phyloP scores from a whole-genome alignment of 2,797 vertebrate species.

The Toxotes lorentzi region DNA sequence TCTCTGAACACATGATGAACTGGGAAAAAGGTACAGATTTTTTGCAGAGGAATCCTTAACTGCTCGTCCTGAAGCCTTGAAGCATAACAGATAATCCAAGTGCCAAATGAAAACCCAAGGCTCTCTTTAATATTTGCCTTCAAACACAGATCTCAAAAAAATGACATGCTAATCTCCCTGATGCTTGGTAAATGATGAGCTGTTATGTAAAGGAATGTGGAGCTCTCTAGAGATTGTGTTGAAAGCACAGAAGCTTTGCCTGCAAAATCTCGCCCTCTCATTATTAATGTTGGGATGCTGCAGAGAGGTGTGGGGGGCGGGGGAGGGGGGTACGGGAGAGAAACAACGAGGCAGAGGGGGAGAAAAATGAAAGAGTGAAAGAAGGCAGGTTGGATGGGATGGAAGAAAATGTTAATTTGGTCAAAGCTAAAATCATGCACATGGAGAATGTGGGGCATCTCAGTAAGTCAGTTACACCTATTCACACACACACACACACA shows the following conservation, averaged over 20 bases:
- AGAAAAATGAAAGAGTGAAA: not conserved
- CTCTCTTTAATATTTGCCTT: conserved; percentile 36
- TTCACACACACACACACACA: not conserved
- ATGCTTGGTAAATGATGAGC: conserved; percentile 42
- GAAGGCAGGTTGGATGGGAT: not conserved
- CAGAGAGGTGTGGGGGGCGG: not conserved
- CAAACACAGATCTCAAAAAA: conserved; percentile 33
- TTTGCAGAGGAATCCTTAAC: conserved; percentile 4
- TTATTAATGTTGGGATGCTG: conserved; percentile 15
- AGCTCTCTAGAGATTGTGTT: conserved; percentile 44
- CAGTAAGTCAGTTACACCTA: conserved; percentile 3
- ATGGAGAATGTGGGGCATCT: conserved; percentile 32
- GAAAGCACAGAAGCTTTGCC: conserved; percentile 31
- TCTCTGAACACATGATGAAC: not conserved
- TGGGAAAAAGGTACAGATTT: conserved; percentile 1
- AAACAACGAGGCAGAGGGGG: conserved; percentile 5
- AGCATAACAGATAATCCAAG: conserved; percentile 31
- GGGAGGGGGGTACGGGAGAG: not conserved
- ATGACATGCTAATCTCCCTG: conserved; percentile 33
- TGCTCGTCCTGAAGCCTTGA: not conserved
- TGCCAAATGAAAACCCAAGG: conserved; percentile 46
- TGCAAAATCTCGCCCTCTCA: conserved; percentile 22
- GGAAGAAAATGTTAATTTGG: conserved; percentile 28
- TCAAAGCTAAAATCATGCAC: conserved; percentile 33
- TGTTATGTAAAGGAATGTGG: conserved; percentile 52